Evolutionary conservation across 2,113 vertebrate species (phyloP).

Genomic region (Hydrochoerus hydrochaeris): DNA sequence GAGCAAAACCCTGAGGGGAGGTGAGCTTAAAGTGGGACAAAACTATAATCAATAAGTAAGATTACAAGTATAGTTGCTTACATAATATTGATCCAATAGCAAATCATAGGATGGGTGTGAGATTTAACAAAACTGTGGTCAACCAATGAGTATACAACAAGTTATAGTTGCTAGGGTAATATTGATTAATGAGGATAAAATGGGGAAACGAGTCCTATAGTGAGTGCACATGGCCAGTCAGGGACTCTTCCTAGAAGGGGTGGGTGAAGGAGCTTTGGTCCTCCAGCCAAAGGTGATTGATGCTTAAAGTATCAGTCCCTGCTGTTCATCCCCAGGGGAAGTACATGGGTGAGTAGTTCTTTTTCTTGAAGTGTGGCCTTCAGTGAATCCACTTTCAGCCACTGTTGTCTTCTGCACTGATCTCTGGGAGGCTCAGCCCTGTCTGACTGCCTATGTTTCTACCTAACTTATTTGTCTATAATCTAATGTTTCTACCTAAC

Average conservation of each 20-base stretch:
- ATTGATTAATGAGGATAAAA: neutral
- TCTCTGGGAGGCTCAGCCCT: too few relatives aligned
- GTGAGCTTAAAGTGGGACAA: neutral
- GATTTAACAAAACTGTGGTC: neutral
- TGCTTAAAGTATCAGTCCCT: neutral
- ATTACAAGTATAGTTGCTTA: neutral
- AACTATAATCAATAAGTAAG: too few relatives aligned
- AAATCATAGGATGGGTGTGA: neutral
- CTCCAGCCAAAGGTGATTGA: neutral
- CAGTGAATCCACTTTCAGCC: neutral
- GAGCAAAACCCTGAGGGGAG: neutral
- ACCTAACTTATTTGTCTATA: neutral
- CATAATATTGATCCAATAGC: neutral
- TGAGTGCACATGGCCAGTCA: neutral
- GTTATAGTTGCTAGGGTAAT: neutral
- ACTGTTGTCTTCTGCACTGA: neutral
- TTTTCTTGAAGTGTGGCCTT: neutral
- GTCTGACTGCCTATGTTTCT: neutral
- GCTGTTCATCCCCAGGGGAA: neutral
- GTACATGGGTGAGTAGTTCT: neutral
- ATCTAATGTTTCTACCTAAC: neutral
- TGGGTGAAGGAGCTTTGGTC: neutral
- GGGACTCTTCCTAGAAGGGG: neutral
- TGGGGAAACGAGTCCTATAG: neutral
- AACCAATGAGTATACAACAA: neutral